Base-by-base conservation (phyloP, 2,888 invertebrate species). In the Carterocephalus palaemon region DNA sequence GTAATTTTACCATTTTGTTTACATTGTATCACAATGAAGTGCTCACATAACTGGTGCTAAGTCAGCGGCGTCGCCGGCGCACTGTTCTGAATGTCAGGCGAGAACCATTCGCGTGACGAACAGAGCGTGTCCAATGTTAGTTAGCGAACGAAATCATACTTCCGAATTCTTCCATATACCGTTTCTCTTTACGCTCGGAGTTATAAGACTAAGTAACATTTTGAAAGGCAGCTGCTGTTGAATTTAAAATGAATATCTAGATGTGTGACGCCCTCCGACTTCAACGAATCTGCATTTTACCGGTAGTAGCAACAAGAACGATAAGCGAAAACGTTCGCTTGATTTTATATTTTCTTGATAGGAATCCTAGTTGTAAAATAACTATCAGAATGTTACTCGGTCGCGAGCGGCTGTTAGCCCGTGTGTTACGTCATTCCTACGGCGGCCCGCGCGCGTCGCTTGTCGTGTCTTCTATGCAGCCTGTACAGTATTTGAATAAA, bases 401-500 rank as follows among this genome's bases (percentile, higher is more conserved):
- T 49, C 47, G 46, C 54, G 56, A 52, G 61, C 38, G 45, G 16
- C 16, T 41, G 37, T 24, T 39, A 22, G 52, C 73, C 69, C n/a
- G n/a, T n/a, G n/a, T n/a, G n/a, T n/a, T 75, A 73, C 76, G 77
- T 78, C 75, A 78, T 76, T 77, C 77, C 77, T 71, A 64, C 16
- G 36, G 22, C 31, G 26, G 47, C 34, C 57, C 47, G 57, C 57
- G 59, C 56, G 42, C 51, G 54, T 45, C 52, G 48, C 59, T 60
- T 59, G 64, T 67, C 70, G 64, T 72, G 62, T 73, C 56, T 67
- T 56, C 51, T 53, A 70, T 70, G 72, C 70, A 75, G 68, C 75
- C 76, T 81, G 82, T 81, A 80, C 82, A 82, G 82, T 83, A 83
- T 81, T 81, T 79, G 67, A 83, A 70, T 81, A 81, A 81, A 80